phyloP scores from a whole-genome alignment of 2,113 vertebrate species.

The Sceloporus undulatus region DNA sequence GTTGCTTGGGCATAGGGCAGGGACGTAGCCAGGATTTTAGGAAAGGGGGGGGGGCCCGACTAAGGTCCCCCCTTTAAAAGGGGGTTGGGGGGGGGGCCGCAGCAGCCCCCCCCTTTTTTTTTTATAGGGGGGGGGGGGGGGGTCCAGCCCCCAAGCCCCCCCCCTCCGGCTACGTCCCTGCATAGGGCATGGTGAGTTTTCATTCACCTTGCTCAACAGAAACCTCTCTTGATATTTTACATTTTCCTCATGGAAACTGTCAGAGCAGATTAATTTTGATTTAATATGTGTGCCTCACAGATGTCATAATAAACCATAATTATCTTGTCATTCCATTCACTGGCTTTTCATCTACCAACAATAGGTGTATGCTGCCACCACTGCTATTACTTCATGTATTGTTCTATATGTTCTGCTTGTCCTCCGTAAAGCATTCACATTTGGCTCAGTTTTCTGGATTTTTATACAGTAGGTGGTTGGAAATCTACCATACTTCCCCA shows the following conservation, averaged over 20 bases:
- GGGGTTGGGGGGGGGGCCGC: no score
- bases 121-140: no score
- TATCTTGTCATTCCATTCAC: constrained; percentile 29
- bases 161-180: no score
- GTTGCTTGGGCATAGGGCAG: background rate
- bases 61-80: no score
- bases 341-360: constrained; percentile 15
- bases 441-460: background rate
- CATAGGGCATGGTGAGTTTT: background rate
- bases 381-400: background rate
- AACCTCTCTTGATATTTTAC: background rate
- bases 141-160: no score
- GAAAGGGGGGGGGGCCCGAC: no score
- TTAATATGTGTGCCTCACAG: constrained; percentile 19
- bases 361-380: background rate
- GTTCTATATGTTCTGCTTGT: background rate
- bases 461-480: background rate
- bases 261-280: constrained; percentile 57
- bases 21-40: no score
- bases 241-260: constrained; percentile 5
- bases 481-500: background rate
- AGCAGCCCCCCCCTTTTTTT: no score
- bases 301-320: constrained; percentile 43
- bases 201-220: background rate
- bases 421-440: background rate